Conservation (phyloP, 2,113 vertebrate genomes). For the Mormoops blainvillei region DNA sequence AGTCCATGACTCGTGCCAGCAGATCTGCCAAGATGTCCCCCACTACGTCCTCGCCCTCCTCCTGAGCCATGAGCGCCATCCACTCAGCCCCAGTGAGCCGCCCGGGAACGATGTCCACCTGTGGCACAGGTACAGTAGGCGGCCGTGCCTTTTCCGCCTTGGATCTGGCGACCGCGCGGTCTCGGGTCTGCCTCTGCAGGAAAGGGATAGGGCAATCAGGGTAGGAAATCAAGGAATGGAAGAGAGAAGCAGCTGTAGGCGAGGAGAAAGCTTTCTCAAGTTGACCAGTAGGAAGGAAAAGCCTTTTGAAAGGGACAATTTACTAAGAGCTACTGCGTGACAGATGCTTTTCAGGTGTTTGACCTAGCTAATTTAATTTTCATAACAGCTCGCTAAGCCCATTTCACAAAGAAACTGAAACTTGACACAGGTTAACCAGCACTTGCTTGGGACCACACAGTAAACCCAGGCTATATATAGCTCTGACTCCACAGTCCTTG, state of each 20-base stretch:
- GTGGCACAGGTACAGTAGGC: not conserved
- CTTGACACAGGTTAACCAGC: not conserved
- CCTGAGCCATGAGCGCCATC: constrained; percentile 70
- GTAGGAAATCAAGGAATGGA: not conserved
- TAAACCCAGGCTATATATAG: not conserved
- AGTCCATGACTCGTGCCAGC: constrained; percentile 74
- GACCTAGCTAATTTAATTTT: not conserved
- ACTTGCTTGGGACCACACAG: not conserved
- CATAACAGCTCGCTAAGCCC: not conserved
- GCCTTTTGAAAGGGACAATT: not conserved
- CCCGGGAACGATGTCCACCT: constrained; percentile 70
- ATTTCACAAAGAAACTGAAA: constrained; percentile 3
- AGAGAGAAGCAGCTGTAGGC: not conserved
- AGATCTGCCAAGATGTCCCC: constrained; percentile 80
- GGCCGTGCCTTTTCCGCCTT: constrained; percentile 71
- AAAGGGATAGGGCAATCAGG: not conserved
- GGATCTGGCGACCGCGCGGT: constrained; percentile 71
- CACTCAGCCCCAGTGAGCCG: constrained; percentile 76
- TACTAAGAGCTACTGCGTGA: not conserved
- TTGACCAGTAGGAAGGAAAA: not conserved
- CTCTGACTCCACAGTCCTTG: not conserved
- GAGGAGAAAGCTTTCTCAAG: not conserved
- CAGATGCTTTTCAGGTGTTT: not conserved
- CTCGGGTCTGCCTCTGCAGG: constrained; percentile 68
- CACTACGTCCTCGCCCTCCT: constrained; percentile 78